These are phyloP conservation scores for Deilephila porcellus DNA, from an alignment of 2,888 invertebrate genomes.

Conservation along the genomic window DNA sequence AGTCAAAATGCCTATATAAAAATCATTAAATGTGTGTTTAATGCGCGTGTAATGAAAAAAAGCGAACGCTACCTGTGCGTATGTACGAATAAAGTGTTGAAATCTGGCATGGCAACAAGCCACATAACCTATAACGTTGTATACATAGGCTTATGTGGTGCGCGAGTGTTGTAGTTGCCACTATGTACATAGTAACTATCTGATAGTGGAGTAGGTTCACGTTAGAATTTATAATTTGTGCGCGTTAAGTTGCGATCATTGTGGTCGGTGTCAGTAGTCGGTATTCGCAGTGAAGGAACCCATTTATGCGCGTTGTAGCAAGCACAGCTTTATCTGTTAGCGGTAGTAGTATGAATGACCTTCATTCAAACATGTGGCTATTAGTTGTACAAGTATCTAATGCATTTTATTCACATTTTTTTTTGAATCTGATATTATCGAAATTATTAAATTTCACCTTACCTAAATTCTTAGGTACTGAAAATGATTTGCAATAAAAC, in stretches of 20 bases:
- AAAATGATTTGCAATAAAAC: no score
- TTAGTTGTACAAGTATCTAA: background rate
- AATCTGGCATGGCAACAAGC: constrained; percentile 79
- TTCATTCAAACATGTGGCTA: constrained; percentile 25
- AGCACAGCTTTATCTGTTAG: constrained; percentile 24
- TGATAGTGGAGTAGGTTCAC: constrained; percentile 48
- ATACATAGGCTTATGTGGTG: constrained; percentile 53
- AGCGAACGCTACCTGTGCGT: constrained; percentile 43
- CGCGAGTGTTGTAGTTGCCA: constrained; percentile 49
- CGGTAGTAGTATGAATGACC: constrained; percentile 20
- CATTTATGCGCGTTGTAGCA: constrained; percentile 20
- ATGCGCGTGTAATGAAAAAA: constrained; percentile 41
- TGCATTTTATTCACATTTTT: constrained; percentile 10
- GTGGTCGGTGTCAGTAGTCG: constrained; percentile 9
- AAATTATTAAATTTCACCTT: background rate
- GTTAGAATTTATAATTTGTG: constrained; percentile 24
- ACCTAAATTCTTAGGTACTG: background rate
- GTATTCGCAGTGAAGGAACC: constrained; percentile 1
- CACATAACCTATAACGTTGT: constrained; percentile 73
- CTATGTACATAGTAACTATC: constrained; percentile 63
- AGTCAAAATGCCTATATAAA: constrained; percentile 37
- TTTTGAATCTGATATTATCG: background rate
- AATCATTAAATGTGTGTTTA: constrained; percentile 40
- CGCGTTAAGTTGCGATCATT: constrained; percentile 24
- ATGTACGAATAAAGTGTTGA: constrained; percentile 51